phyloP scores from a whole-genome alignment of 2,888 invertebrate species.

The Drosophila colorata region DNA sequence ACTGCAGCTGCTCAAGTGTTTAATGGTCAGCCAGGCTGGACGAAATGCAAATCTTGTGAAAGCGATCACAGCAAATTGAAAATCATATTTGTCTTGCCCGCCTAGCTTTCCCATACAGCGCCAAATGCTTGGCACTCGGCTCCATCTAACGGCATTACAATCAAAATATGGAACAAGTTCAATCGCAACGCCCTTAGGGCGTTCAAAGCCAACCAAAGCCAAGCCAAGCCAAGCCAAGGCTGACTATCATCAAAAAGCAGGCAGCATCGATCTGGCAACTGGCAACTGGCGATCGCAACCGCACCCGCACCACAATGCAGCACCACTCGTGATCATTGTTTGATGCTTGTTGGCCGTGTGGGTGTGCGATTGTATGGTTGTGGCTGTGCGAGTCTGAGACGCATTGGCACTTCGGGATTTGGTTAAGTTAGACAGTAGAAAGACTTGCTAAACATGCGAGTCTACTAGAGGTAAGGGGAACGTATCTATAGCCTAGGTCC shows the following conservation, averaged over 20 bases:
- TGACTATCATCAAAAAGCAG: constrained; percentile 72
- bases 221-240: constrained; percentile 45
- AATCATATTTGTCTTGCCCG: constrained; percentile 78
- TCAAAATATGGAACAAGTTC: constrained; percentile 84
- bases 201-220: constrained; percentile 50
- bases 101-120: constrained; percentile 43
- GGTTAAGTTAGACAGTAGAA: constrained; percentile 3
- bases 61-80: constrained; percentile 76
- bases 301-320: constrained; percentile 38
- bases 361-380: constrained; percentile 31
- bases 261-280: constrained; percentile 68
- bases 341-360: constrained; percentile 43
- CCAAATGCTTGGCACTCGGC: neutral
- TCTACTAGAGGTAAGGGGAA: too few species aligned
- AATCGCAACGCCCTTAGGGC: constrained; percentile 73
- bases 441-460: constrained; percentile 24
- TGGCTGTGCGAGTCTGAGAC: constrained; percentile 33
- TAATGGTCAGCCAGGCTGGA: constrained; percentile 50
- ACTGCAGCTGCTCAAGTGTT: constrained; percentile 62
- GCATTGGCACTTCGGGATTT: constrained; percentile 15
- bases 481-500: too few species aligned
- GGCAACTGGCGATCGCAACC: constrained; percentile 45
- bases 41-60: constrained; percentile 74
- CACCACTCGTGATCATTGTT: constrained; percentile 67
- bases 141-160: constrained; percentile 70